A percentile compares a stretch with the other conserved stretches of the same genome.
These are phyloP conservation scores for Cydia pomonella DNA, from an alignment of 1,140 invertebrate genomes.

Conservation along the genomic window DNA sequence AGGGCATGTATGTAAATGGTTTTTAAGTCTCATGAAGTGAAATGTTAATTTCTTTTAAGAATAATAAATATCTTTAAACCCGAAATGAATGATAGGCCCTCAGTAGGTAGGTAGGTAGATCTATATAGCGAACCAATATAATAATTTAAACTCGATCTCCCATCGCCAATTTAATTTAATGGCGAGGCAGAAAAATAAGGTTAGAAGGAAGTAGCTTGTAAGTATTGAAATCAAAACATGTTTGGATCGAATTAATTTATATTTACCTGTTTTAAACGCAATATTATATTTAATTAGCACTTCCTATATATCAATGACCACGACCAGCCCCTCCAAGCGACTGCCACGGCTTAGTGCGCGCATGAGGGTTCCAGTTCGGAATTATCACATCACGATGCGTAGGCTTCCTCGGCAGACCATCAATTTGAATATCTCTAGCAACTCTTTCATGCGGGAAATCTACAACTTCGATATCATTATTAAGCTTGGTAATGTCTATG, in stretches of 20 bases:
- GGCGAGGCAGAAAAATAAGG: too few species aligned
- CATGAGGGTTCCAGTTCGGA: conserved; percentile 36
- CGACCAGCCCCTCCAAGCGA: not conserved
- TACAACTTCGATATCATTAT: not conserved
- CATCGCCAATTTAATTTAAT: too few species aligned
- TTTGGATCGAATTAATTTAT: not conserved
- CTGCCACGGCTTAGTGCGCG: conserved; percentile 18
- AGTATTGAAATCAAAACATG: too few species aligned
- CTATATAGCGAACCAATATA: too few species aligned
- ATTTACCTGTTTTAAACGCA: not conserved
- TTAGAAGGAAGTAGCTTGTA: too few species aligned
- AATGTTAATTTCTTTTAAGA: too few species aligned
- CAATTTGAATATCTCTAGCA: conserved; percentile 26
- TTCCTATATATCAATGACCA: not conserved
- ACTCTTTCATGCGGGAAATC: not conserved
- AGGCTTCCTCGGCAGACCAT: conserved; percentile 30
- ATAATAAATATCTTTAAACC: too few species aligned
- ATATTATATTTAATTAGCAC: not conserved
- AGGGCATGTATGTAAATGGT: too few species aligned
- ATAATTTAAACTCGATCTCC: too few species aligned
- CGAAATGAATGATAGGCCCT: too few species aligned
- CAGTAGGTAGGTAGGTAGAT: too few species aligned
- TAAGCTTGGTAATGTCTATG: conserved; percentile 4
- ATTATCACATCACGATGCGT: conserved; percentile 34
- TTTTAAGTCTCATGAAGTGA: too few species aligned